Base-by-base conservation (phyloP, 2,797 vertebrate species). In the Danio choprae region DNA sequence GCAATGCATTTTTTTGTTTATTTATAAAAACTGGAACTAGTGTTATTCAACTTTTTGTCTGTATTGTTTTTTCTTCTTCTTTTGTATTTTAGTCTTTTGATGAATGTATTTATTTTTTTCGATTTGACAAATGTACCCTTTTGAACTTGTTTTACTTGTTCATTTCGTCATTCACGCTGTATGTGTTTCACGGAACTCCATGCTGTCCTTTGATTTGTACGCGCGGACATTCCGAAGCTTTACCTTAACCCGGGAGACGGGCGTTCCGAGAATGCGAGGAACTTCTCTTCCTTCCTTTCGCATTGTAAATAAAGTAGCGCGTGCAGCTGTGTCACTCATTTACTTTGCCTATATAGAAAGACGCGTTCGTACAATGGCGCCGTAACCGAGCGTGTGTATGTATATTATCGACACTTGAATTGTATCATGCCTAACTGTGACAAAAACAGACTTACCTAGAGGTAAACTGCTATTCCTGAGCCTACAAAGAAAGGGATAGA, bases 371-470 rank as follows among this genome's bases (percentile, higher is more conserved):
- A 36, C 44, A 13, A 22, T 7, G 46, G 69, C 60, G 76, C 4
- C 20, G 40, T 40, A 18, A 51, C 13, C 6, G 59, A 53, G 5
- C 1, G 50, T 75, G 72, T 20, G 64, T 84, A 86, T 84, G 83
- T 88, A 84, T 88, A 87, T 71, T 71, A 64, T 83, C 89, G 90
- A 91, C 90, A 90, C 89, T 89, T 91, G 88, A 91, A 90, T 91
- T 92, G 90, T 92, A 90, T 89, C 72, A 83, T 77, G 48, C 82
- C 83, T 86, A 84, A 86, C 83, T 89, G 82, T 84, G 86, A 89
- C 71, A 67, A 81, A 79, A 77, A 84, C 77, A 84, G 84, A 90
- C 77, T 82, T 71, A 44, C 63, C 79, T 81, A 80, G 63, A 86
- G 78, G 67, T 84, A 69, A 88, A 84, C 88, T 86, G 85, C 90